These are phyloP conservation scores for Trissolcus brochymenae DNA, from an alignment of 2,888 invertebrate genomes.

Conservation along the genomic window DNA sequence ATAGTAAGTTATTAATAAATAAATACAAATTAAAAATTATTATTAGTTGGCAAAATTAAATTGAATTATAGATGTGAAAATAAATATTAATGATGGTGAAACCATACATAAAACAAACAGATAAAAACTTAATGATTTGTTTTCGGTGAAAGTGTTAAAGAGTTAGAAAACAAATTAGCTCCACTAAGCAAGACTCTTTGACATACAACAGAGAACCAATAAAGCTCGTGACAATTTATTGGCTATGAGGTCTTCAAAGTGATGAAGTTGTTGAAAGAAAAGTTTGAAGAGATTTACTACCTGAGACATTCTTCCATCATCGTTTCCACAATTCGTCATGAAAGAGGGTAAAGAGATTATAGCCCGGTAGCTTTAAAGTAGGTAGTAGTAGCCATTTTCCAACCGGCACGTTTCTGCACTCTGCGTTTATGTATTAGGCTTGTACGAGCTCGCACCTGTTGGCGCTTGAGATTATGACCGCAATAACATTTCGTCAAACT, in stretches of 20 bases:
- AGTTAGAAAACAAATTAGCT: constrained; percentile 24
- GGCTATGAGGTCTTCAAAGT: constrained; percentile 27
- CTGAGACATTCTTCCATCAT: constrained; percentile 30
- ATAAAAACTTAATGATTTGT: constrained; percentile 19
- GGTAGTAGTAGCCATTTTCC: constrained; percentile 45
- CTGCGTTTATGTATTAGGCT: constrained; percentile 64
- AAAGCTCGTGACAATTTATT: constrained; percentile 30
- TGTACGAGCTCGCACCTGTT: constrained; percentile 74
- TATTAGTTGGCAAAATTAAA: neutral
- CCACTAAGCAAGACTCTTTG: constrained; percentile 16
- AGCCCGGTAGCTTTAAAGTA: constrained; percentile 29
- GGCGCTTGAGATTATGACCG: constrained; percentile 75
- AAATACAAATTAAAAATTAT: too few species aligned
- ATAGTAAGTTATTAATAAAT: too few species aligned
- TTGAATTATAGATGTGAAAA: neutral
- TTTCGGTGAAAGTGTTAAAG: constrained; percentile 8
- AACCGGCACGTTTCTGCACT: constrained; percentile 46
- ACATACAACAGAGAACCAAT: constrained; percentile 20
- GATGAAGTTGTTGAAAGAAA: constrained; percentile 33
- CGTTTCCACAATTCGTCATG: constrained; percentile 28
- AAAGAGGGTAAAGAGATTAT: constrained; percentile 45
- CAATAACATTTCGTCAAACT: constrained; percentile 76
- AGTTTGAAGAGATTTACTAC: constrained; percentile 37
- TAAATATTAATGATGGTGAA: neutral
- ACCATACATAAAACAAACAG: neutral